Base-by-base conservation (phyloP, 2,888 invertebrate genomes). In the Dolomedes plantarius region DNA sequence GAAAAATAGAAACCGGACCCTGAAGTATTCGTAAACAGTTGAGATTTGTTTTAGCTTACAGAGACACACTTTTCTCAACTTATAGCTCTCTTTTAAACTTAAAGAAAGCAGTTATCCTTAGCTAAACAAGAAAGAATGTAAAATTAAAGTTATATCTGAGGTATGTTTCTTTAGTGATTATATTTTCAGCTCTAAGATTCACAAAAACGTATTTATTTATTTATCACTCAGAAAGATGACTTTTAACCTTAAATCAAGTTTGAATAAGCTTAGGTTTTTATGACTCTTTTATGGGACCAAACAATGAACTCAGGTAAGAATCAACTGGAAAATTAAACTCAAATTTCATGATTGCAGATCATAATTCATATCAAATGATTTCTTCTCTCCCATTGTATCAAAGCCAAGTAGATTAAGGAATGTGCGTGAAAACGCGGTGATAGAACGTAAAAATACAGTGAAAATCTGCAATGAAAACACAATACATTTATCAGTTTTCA, bases 311-410 rank as follows among this genome's bases (percentile, higher is more conserved):
- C n/a, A 27, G 65, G 36, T 31, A 13, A 64, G 56, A 72, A 64
- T 67, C 64, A 62, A 13, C 67, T 28, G 80, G n/a, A 62, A 80
- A 73, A 80, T 80, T 80, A 73, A 80, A 80, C 72, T 73, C 72
- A 67, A 80, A 67, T 73, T 73, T 73, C 73, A 65, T 80, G 65
- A 80, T 67, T 28, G 39, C 46, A 36, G 39, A 23, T 36, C 80
- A 29, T 80, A 80, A 80, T 65, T 80, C 41, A 73, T 56, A 13
- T 64, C 23, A 23, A 36, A 39, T 41, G 36, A 19, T 16, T 69
- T 41, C 11, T 41, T 31, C 31, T 73, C 46, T 77, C 23, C 69
- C 27, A 69, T 69, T 69, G 69, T 69, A 23, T 27, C 41, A 23
- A 11, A 41, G 28, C 0, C 32, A 69, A 39, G 31, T 62, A 62